Evolutionary conservation across 2,113 vertebrate species (phyloP).

Genomic region (Syngnathus typhle): DNA sequence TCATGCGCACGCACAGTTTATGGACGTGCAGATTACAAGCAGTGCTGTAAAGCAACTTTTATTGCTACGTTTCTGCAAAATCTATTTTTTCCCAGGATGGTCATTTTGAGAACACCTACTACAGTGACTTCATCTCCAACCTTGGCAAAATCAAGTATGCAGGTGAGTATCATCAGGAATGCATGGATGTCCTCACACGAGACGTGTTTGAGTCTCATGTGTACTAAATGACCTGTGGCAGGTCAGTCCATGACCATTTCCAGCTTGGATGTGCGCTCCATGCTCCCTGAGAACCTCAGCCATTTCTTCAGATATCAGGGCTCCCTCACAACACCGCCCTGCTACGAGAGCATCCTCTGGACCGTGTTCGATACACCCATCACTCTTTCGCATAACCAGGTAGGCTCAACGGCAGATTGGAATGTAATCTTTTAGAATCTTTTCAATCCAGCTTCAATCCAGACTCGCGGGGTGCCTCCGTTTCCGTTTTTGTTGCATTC

Average conservation of each 20-base stretch:
- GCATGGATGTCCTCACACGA: fast-evolving
- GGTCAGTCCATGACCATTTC: conserved; percentile 74
- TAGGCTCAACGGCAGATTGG: conserved; percentile 16
- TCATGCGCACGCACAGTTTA: neutral
- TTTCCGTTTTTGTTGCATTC: neutral
- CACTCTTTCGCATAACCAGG: conserved; percentile 80
- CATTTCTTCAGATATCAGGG: conserved; percentile 84
- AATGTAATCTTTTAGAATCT: neutral
- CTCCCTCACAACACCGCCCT: conserved; percentile 84
- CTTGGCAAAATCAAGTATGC: conserved; percentile 75
- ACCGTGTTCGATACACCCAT: conserved; percentile 80
- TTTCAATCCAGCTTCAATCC: neutral
- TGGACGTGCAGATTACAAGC: conserved; percentile 2
- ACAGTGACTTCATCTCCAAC: conserved; percentile 80
- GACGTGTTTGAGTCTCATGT: neutral
- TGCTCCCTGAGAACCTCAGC: conserved; percentile 81
- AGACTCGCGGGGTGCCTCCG: neutral
- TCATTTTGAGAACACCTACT: conserved; percentile 85
- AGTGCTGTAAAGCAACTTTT: neutral
- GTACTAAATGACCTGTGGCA: conserved; percentile 28
- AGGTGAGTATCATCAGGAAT: conserved; percentile 66
- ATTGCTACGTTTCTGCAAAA: neutral
- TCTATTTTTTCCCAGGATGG: conserved; percentile 64
- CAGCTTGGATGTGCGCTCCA: conserved; percentile 72
- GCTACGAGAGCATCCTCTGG: conserved; percentile 83